These are phyloP conservation scores for Mugil cephalus DNA, from an alignment of 2,113 vertebrate species.

Conservation along the genomic window DNA sequence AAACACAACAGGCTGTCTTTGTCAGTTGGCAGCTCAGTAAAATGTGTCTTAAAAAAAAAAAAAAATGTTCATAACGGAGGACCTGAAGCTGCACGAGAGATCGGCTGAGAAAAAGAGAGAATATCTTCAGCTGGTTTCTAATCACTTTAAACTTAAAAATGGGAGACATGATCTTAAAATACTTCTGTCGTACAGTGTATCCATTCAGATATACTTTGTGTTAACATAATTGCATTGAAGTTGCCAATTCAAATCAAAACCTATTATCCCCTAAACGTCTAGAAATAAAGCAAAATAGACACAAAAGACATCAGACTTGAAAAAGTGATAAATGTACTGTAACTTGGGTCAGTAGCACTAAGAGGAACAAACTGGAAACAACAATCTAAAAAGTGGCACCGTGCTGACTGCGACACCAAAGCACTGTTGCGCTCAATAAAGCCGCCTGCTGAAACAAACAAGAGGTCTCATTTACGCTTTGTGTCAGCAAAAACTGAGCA, in stretches of 20 bases:
- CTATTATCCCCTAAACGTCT: conserved; percentile 19
- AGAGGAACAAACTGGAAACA: background rate
- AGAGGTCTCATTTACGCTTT: conserved; percentile 9
- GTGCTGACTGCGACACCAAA: conserved; percentile 24
- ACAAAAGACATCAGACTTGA: background rate
- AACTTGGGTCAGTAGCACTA: conserved; percentile 18
- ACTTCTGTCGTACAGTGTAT: conserved; percentile 9
- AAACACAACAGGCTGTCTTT: conserved; percentile 47
- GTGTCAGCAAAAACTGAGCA: conserved; percentile 30
- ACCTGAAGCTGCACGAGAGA: background rate
- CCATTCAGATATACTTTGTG: conserved; percentile 20
- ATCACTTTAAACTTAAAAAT: background rate
- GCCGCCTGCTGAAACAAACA: background rate
- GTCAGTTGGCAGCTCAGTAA: conserved; percentile 29
- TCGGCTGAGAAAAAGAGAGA: background rate
- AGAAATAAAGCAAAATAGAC: background rate
- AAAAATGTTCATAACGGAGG: background rate
- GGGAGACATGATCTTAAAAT: background rate
- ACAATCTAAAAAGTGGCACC: background rate
- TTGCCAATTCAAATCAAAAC: conserved; percentile 41
- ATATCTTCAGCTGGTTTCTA: background rate
- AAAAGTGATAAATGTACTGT: conserved; percentile 2
- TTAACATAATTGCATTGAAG: conserved; percentile 31
- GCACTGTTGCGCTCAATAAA: conserved; percentile 10
- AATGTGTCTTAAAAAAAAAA: background rate